Conservation (phyloP, 2,113 vertebrate genomes). For the Phylloscopus trochiloides region DNA sequence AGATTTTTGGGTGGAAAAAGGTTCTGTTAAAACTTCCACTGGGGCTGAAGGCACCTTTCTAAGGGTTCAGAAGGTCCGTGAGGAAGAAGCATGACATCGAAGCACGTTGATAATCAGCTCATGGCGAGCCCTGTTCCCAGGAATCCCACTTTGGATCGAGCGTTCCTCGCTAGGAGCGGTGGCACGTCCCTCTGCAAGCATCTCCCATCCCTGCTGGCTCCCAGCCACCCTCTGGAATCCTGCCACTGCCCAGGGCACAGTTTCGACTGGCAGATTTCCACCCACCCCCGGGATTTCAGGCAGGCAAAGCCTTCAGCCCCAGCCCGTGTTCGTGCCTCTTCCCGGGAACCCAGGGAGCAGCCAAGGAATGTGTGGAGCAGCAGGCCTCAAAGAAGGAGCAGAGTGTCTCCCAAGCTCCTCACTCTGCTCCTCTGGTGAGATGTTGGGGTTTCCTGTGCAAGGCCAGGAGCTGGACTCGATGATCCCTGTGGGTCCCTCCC, state of each 20-base stretch:
- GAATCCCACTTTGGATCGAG: fast-evolving
- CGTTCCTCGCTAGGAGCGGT: neutral
- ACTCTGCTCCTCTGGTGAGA: neutral
- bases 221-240: neutral
- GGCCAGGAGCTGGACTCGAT: neutral
- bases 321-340: neutral
- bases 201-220: neutral
- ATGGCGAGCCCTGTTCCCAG: fast-evolving
- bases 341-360: neutral
- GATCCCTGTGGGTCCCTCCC: neutral
- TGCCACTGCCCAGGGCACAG: neutral
- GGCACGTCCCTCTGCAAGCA: neutral
- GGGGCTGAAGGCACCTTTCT: neutral
- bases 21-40: neutral
- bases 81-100: neutral
- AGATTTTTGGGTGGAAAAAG: neutral
- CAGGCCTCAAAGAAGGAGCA: neutral
- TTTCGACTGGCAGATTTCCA: constrained; percentile 21
- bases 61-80: neutral
- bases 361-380: neutral
- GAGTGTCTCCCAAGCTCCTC: neutral
- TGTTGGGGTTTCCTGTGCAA: neutral
- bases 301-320: neutral
- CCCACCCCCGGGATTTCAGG: fast-evolving
- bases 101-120: fast-evolving